A percentile compares a stretch with the other conserved stretches of the same genome.
Conservation (phyloP, 2,113 vertebrate genomes). For the Symphodus melops region DNA sequence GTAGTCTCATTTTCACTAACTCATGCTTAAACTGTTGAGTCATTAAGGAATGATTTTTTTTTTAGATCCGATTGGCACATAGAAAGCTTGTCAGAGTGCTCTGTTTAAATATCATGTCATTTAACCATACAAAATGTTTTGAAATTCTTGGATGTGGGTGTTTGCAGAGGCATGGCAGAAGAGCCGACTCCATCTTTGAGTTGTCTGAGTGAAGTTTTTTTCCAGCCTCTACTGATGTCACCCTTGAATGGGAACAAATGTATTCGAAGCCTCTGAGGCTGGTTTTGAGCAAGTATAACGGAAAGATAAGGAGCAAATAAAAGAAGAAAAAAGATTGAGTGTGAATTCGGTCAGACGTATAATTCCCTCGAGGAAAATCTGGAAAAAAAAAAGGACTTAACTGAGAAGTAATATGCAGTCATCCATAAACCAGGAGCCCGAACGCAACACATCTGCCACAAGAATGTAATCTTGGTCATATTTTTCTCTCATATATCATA, state of each 20-base stretch:
- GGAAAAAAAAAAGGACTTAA: background rate
- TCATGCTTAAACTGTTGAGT: conserved; percentile 44
- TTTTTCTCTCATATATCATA: too few relatives aligned
- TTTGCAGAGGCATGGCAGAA: background rate
- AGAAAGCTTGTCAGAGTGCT: background rate
- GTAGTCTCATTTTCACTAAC: conserved; percentile 29
- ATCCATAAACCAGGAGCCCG: conserved; percentile 22
- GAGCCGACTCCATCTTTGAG: conserved; percentile 27
- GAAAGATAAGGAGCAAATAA: conserved; percentile 6
- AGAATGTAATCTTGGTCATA: background rate
- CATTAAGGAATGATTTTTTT: conserved; percentile 49
- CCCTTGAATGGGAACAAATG: conserved; percentile 23
- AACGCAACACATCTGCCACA: background rate
- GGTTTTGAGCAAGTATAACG: conserved; percentile 17
- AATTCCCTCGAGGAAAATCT: background rate
- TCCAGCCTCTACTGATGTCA: conserved; percentile 15
- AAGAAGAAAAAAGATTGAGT: background rate
- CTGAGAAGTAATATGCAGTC: background rate
- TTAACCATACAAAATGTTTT: conserved; percentile 34
- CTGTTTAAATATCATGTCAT: conserved; percentile 31
- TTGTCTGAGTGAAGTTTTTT: conserved; percentile 12
- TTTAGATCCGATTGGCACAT: conserved; percentile 47
- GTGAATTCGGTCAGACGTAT: conserved; percentile 17
- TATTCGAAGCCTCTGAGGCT: conserved; percentile 14
- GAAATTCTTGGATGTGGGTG: conserved; percentile 4